These are phyloP conservation scores for Cabera pusaria DNA, from an alignment of 2,888 invertebrate species.

Conservation along the genomic window DNA sequence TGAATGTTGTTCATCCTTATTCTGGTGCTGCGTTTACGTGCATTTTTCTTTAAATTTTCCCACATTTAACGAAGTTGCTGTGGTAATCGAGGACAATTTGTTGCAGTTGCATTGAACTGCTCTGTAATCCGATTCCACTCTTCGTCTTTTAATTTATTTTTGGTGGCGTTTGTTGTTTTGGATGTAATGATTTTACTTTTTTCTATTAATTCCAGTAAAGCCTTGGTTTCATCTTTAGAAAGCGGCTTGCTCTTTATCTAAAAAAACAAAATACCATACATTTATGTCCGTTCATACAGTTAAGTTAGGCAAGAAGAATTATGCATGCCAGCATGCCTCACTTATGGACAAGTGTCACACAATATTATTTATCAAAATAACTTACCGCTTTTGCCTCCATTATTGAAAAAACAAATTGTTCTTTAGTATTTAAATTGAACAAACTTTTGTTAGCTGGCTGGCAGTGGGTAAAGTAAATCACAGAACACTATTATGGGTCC, in stretches of 20 bases:
- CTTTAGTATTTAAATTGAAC: too few species aligned
- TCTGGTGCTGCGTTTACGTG: slow-evolving; percentile 7
- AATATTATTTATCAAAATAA: too few species aligned
- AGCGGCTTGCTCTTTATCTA: not conserved
- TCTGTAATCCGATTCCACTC: not conserved
- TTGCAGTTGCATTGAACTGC: not conserved
- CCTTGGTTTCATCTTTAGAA: not conserved
- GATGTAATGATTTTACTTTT: not conserved
- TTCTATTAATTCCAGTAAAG: not conserved
- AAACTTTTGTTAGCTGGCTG: too few species aligned
- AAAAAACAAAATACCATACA: too few species aligned
- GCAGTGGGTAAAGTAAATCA: too few species aligned
- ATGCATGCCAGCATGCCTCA: too few species aligned
- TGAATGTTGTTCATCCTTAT: slow-evolving; percentile 5
- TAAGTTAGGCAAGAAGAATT: too few species aligned
- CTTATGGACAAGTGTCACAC: too few species aligned
- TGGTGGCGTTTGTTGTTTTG: not conserved
- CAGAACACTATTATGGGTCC: too few species aligned
- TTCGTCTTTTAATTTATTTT: not conserved
- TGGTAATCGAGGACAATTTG: not conserved
- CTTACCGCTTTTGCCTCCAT: too few species aligned
- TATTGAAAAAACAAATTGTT: too few species aligned
- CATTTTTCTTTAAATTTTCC: slow-evolving; percentile 7
- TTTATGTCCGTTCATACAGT: too few species aligned
- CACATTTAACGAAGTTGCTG: slow-evolving; percentile 11